These are phyloP conservation scores for Microcebus murinus DNA, from an alignment of 2,113 vertebrate species.

Conservation along the genomic window DNA sequence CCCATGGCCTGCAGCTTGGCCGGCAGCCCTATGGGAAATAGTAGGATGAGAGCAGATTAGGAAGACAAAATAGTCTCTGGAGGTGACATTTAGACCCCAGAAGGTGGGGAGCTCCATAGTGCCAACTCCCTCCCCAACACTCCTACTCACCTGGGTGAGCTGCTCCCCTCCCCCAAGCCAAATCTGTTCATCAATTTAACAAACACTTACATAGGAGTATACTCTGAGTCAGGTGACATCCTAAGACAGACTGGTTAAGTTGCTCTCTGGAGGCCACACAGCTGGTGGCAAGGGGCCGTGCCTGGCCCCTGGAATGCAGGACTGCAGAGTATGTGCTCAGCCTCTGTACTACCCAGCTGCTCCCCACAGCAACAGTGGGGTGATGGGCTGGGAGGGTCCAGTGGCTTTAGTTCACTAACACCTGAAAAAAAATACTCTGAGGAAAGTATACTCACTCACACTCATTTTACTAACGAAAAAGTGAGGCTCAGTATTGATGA, in stretches of 20 bases:
- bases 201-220: not conserved
- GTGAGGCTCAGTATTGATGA: not conserved
- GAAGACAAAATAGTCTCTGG: not conserved
- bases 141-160: not conserved
- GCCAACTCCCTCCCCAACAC: not conserved
- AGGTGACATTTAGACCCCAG: not conserved
- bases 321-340: not conserved
- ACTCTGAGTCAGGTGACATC: not conserved
- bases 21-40: constrained; percentile 18
- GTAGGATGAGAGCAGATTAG: not conserved
- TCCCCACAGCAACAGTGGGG: not conserved
- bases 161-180: not conserved
- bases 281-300: not conserved
- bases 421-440: not conserved
- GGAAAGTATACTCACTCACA: not conserved
- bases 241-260: not conserved
- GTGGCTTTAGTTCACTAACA: not conserved
- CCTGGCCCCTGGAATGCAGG: not conserved
- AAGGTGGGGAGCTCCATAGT: not conserved
- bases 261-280: not conserved
- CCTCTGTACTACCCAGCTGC: not conserved
- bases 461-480: constrained; percentile 27
- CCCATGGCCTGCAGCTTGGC: not conserved
- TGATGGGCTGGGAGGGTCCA: not conserved
- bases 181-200: constrained; percentile 17